These are phyloP conservation scores for Tachina lurida DNA, from an alignment of 2,888 invertebrate species.

Conservation along the genomic window DNA sequence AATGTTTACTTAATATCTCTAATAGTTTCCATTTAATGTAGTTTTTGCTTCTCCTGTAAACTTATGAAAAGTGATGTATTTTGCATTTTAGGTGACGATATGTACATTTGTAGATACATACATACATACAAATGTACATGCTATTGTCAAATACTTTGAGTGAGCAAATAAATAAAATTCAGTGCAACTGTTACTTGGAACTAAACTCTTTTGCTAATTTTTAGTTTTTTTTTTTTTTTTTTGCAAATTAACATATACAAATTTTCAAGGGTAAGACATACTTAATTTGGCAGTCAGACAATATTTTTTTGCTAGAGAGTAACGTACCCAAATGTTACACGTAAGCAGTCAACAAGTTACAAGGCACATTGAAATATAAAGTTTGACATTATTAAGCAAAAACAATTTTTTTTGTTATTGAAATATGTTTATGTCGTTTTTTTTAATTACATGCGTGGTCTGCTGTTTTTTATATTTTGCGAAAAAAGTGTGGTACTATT, in stretches of 20 bases:
- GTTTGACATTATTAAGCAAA: conserved; percentile 23
- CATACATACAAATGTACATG: background rate
- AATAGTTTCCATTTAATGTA: too few species aligned
- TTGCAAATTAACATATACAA: conserved; percentile 52
- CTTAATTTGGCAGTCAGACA: conserved; percentile 64
- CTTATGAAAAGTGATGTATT: too few species aligned
- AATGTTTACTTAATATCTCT: too few species aligned
- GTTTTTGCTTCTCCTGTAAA: too few species aligned
- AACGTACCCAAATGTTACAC: conserved; percentile 36
- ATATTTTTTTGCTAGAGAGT: conserved; percentile 40
- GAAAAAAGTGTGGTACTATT: too few species aligned
- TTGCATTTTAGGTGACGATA: too few species aligned
- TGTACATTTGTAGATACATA: background rate
- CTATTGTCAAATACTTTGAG: too few species aligned
- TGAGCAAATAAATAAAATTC: conserved; percentile 6
- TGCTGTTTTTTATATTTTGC: too few species aligned
- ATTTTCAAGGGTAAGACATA: conserved; percentile 65
- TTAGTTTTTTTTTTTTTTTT: conserved; percentile 25
- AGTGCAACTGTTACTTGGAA: conserved; percentile 41
- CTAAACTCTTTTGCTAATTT: background rate
- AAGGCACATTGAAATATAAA: conserved; percentile 24
- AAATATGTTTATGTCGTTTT: too few species aligned
- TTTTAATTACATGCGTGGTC: too few species aligned
- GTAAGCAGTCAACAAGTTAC: conserved; percentile 63
- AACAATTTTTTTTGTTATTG: background rate